A percentile compares a stretch with the other conserved stretches of the same genome.
Evolutionary conservation across 2,888 invertebrate species (phyloP).

Genomic region (Papilio gigon): DNA sequence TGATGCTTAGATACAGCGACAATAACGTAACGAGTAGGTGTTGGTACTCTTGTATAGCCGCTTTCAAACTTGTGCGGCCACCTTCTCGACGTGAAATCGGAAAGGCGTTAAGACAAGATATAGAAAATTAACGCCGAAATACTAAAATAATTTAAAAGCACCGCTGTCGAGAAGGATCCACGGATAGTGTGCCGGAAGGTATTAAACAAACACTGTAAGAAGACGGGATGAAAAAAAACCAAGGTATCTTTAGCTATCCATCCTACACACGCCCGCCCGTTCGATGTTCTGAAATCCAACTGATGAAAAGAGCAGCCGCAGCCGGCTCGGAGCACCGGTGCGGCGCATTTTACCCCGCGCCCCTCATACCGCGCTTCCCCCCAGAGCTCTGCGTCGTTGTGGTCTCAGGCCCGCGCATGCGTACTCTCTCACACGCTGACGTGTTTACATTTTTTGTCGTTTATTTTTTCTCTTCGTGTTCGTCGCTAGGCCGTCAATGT

Average conservation of each 20-base stretch:
- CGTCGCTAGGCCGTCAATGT: constrained; percentile 49
- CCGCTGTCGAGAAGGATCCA: constrained; percentile 79
- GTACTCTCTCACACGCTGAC: constrained; percentile 75
- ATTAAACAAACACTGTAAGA: constrained; percentile 79
- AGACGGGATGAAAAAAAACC: constrained; percentile 84
- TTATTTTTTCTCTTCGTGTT: constrained; percentile 62
- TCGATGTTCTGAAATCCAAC: constrained; percentile 82
- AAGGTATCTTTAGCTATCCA: constrained; percentile 82
- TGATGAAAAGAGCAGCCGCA: constrained; percentile 57
- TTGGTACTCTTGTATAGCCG: constrained; percentile 80
- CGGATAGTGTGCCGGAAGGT: constrained; percentile 76
- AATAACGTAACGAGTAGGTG: constrained; percentile 74
- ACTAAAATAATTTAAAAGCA: constrained; percentile 67
- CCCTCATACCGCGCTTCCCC: constrained; percentile 48
- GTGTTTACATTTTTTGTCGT: constrained; percentile 79
- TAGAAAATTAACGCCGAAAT: constrained; percentile 69
- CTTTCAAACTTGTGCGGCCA: constrained; percentile 80
- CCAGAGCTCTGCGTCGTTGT: constrained; percentile 54
- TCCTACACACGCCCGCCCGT: constrained; percentile 82
- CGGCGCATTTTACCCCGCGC: constrained; percentile 53
- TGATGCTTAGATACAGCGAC: constrained; percentile 73
- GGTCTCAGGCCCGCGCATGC: constrained; percentile 72
- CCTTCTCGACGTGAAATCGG: constrained; percentile 81
- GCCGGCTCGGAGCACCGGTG: constrained; percentile 56
- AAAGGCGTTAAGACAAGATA: constrained; percentile 69